Base-by-base conservation (phyloP, 2,797 vertebrate genomes). In the Trematomus bernacchii region DNA sequence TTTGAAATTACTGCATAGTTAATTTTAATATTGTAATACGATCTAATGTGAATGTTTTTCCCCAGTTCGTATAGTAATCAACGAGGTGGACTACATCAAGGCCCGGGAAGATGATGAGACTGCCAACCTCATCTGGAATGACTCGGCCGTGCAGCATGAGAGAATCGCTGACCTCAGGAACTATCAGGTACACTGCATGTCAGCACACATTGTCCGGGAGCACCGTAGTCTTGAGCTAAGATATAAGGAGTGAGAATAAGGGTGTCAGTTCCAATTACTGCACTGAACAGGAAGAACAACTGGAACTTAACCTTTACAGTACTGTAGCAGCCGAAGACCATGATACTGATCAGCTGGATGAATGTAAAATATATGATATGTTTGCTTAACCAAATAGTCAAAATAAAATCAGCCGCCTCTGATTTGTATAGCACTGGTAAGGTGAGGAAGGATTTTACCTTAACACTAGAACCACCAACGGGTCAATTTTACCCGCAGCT, bases 101-200 rank as follows among this genome's bases (percentile, higher is more conserved):
- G 94, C 96, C 9, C 93, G 96, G 10, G 98, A 99, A 80, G 97
- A 99, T 33, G 98, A 99, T 83, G 98, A 99, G 88, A 98, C 97
- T 0, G 97, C 98, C 85, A 99, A 99, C 91, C 97, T 99, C 68
- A 98, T 99, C 88, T 99, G 98, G 98, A 98, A 95, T 52, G 98
- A 99, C 85, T 97, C 96, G 59, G 97, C 98, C 0, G 97, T 99
- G 83, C 98, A 99, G 81, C 98, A 99, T 15, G 98, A 99, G 87
- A 99, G 97, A 94, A 99, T 99, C 27, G 96, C 97, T 80, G 98
- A 99, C 77, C 97, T 99, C 91, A 96, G 95, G 80, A 99, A 99
- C 93, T 99, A 99, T 77, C 98, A 99, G 97, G 98, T 99, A 91
- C 13, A 50, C 57, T 4, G 33, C 3, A 52, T 71, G 71, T 80